A percentile compares a stretch with the other conserved stretches of the same genome.
Conservation (phyloP, 2,797 vertebrate genomes). For the Ptychobarbus kaznakovi region DNA sequence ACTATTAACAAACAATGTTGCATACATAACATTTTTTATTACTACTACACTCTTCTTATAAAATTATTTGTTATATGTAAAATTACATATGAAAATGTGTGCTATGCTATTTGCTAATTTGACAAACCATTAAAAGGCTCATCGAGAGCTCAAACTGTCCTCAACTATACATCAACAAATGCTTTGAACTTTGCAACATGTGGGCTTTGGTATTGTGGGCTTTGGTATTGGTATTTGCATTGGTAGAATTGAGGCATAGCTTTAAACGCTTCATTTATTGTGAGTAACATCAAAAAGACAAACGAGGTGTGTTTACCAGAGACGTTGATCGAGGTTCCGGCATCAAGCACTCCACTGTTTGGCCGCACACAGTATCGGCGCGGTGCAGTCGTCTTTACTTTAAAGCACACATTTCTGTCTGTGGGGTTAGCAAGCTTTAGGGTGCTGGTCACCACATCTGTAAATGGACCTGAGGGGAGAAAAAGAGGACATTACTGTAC, state of each 20-base stretch:
- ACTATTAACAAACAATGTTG: too few species aligned
- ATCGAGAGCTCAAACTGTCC: background rate
- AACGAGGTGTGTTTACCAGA: slow-evolving; percentile 82
- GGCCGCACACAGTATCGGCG: slow-evolving; percentile 98
- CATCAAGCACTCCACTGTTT: slow-evolving; percentile 97
- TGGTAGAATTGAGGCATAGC: background rate
- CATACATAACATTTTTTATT: too few species aligned
- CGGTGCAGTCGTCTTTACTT: slow-evolving; percentile 98
- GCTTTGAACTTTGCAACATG: background rate
- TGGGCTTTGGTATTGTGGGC: background rate
- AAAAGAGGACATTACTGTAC: slow-evolving; percentile 9
- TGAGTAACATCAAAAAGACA: slow-evolving; percentile 47
- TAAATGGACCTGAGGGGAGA: slow-evolving; percentile 90
- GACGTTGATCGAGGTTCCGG: slow-evolving; percentile 95
- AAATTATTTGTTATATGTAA: background rate
- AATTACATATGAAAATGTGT: background rate
- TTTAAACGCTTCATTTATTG: background rate
- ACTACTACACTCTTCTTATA: too few species aligned
- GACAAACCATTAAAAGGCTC: background rate
- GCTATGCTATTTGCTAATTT: background rate
- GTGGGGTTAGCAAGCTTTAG: slow-evolving; percentile 96
- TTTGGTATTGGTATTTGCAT: background rate
- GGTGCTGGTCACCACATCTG: slow-evolving; percentile 96
- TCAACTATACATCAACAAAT: background rate
- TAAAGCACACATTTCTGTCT: slow-evolving; percentile 97